Evolutionary conservation across 1,140 invertebrate genomes (phyloP), one percentile per base, ranked within the genome.

Genomic region (Euura saliciscinereae): DNA sequence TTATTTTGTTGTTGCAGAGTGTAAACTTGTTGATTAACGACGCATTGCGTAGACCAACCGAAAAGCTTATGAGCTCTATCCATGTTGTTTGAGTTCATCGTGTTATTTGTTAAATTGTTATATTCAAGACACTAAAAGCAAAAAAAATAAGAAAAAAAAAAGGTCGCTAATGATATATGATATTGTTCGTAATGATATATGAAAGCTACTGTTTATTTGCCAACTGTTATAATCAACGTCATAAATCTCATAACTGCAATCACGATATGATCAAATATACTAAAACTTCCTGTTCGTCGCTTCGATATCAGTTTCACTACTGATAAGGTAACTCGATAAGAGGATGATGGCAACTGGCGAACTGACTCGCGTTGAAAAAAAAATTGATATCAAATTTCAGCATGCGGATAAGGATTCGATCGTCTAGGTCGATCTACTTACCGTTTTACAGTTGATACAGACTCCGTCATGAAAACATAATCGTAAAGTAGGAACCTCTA

Each of bases 221-320:
- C 13, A 11, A 67, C 66, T 44, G 66, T 28, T 28, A 44, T 67
- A 67, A 67, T 67, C 66, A 11, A 42, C 8, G 66, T 42, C 66
- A 67, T 67, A 67, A 67, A 67, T 67, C 66, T 67, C 4, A 11
- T 42, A 28, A 42, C 43, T 11, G 43, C 66, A 67, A 67, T 67
- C 66, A 44, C 66, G 66, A 28, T 11, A 28, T 42, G 66, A 28
- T 44, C 66, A 67, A 28, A 42, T 10, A 67, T 4, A 67, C 66
- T 67, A 28, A 28, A 42, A 42, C 66, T 67, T 42, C 66, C 10
- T 67, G 11, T 42, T 67, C 66, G 42, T 67, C 11, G 13, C 11
- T 28, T 44, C 43, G 8, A 59, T 59, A 67, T 67, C 66, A 67
- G 66, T 67, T 67, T 67, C 3, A 28, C 43, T 8, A 44, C 66